These are phyloP conservation scores for Odontocolon sp. DNA, from an alignment of 2,888 invertebrate genomes.

Conservation along the genomic window DNA sequence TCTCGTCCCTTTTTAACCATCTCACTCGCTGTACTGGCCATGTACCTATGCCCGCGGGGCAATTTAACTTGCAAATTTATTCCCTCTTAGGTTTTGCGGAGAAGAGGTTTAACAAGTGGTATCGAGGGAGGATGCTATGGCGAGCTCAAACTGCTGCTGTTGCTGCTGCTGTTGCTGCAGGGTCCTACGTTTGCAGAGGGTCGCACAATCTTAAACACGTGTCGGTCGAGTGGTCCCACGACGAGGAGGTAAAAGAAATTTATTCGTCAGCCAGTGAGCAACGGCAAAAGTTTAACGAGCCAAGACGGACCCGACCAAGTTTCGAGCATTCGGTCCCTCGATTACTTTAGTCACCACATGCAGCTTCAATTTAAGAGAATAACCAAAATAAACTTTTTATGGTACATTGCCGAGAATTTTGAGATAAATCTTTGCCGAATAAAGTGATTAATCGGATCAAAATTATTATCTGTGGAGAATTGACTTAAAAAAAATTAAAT, in stretches of 20 bases:
- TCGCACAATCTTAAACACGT: conserved; percentile 63
- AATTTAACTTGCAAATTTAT: conserved; percentile 73
- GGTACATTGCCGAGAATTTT: too few relatives aligned
- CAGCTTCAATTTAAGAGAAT: too few relatives aligned
- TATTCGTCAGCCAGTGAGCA: conserved; percentile 9
- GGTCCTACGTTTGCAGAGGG: conserved; percentile 2
- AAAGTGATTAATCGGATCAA: too few relatives aligned
- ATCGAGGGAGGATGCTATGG: conserved; percentile 54
- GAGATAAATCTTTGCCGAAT: too few relatives aligned
- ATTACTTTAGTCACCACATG: neutral
- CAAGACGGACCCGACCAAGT: neutral
- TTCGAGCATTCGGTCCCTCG: neutral
- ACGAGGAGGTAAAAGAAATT: conserved; percentile 20
- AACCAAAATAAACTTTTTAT: too few relatives aligned
- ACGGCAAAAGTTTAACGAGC: conserved; percentile 19
- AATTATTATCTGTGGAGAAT: too few relatives aligned
- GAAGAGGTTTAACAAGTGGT: conserved; percentile 66
- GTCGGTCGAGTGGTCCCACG: conserved; percentile 30
- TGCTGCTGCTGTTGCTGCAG: conserved; percentile 24
- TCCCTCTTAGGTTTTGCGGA: conserved; percentile 57
- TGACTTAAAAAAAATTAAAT: too few relatives aligned
- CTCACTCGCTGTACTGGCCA: conserved; percentile 14
- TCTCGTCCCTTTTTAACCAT: conserved; percentile 9
- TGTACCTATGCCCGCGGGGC: conserved; percentile 44
- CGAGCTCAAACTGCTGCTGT: conserved; percentile 42